Evolutionary conservation across 2,888 invertebrate species (phyloP), one percentile per base, ranked within the genome.

Genomic region (Lepidochitona cinerea): DNA sequence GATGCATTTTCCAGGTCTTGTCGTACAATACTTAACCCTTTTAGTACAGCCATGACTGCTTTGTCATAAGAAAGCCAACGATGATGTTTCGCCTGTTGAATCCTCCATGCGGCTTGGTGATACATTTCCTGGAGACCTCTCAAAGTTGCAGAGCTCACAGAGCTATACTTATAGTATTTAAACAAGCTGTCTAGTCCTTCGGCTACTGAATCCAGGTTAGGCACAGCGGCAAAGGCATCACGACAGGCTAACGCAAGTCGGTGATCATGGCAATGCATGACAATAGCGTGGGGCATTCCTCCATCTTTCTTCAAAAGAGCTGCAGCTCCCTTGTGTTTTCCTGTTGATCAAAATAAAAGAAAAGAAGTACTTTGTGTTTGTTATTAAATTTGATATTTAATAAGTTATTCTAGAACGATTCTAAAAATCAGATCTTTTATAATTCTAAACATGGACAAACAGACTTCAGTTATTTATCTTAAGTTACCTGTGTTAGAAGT

Each of bases 81-180:
- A 41, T 79, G 76, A 54, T 79, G 77, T 36, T 79, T 77, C 6
- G 75, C 78, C 53, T 81, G 74, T 35, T 79, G 76, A 23, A 79
- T 75, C 9, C 70, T 23, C 18, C 78, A 14, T 37, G 74, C 73
- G 4, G 71, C 74, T 35, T 78, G 73, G 1, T 75, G 29, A 66
- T 75, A 76, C 5, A 71, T 74, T 1, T 29, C 70, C 75, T 78
- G 76, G 9, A 79, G 70, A 14, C 37, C 70, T 69, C 70, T 59
- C 12, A 79, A 68, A 41, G 75, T 76, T 26, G 78, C 77, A 37
- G 65, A 66, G 9, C 73, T 71, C 12, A 53, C 73, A 12, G 69
- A 35, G 52, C 69, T 75, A 37, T 70, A 71, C 29, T 74, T 76
- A 71, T 78, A 79, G 72, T 73, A 73, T 18, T 68, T 71, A 68